Conservation (phyloP, 2,113 vertebrate species). For the Neoarius graeffei region DNA sequence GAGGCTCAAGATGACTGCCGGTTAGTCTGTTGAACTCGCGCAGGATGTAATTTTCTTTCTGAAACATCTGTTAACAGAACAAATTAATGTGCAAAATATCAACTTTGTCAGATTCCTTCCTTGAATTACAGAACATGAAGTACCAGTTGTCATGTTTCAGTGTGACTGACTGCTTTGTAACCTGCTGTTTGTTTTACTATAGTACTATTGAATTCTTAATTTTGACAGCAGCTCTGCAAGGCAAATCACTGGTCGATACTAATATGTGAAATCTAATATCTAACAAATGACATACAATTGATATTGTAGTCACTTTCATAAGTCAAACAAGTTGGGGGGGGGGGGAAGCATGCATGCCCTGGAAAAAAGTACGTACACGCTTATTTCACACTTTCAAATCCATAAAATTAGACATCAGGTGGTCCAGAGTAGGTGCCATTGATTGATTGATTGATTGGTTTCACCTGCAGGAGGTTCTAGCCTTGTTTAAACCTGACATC, state of each 20-base stretch:
- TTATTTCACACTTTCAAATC: no score
- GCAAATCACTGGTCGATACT: neutral
- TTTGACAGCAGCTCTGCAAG: neutral
- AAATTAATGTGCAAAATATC: neutral
- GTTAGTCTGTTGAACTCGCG: constrained; percentile 75
- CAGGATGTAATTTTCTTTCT: constrained; percentile 81
- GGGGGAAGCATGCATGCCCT: no score
- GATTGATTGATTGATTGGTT: no score
- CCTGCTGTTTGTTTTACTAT: neutral
- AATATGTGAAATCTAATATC: neutral
- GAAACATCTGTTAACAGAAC: constrained; percentile 78
- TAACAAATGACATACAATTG: no score
- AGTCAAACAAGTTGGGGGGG: no score
- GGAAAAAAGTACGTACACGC: no score
- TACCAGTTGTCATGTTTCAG: neutral
- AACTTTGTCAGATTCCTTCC: neutral
- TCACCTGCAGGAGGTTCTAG: no score
- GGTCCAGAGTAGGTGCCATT: no score
- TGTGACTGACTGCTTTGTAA: neutral
- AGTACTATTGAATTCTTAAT: neutral
- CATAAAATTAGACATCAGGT: no score
- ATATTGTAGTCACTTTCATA: no score
- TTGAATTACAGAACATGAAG: neutral
- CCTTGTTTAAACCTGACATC: no score
- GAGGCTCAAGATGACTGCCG: constrained; percentile 74